phyloP scores from a whole-genome alignment of 2,797 vertebrate species.

The Cheirogaleus major region DNA sequence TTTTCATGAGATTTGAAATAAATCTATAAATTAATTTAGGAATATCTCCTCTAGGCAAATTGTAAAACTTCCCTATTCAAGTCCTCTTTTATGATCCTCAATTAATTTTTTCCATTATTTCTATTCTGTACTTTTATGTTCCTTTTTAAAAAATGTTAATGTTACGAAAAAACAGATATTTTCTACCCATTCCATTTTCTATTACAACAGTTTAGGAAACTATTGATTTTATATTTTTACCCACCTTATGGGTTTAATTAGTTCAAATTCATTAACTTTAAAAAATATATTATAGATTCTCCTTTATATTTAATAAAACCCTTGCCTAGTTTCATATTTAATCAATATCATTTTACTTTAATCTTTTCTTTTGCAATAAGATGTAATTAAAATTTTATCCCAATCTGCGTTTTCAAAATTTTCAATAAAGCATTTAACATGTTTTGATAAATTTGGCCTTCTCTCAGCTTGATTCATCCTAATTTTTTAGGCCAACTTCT shows the following conservation, averaged over 20 bases:
- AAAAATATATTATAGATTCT: neutral
- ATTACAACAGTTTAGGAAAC: neutral
- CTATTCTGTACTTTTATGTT: neutral
- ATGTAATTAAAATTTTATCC: neutral
- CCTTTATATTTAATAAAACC: neutral
- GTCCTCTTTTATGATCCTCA: neutral
- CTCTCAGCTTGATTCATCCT: neutral
- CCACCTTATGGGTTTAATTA: neutral
- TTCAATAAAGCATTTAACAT: neutral
- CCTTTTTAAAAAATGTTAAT: neutral
- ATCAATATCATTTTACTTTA: neutral
- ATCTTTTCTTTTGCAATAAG: neutral
- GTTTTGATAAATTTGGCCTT: neutral
- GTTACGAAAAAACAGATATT: neutral
- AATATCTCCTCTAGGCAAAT: neutral
- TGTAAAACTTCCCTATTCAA: neutral
- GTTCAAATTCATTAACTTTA: neutral
- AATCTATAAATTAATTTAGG: slow-evolving; percentile 30
- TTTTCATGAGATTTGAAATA: neutral
- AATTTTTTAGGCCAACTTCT: neutral
- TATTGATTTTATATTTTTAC: slow-evolving; percentile 19
- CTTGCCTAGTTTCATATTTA: neutral
- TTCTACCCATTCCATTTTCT: neutral
- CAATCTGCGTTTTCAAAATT: neutral
- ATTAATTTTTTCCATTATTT: neutral